Percentiles rank a stretch among this genome's conserved stretches.
These are phyloP conservation scores for Nesogale talazaci DNA, from an alignment of 2,113 vertebrate species.

Conservation along the genomic window DNA sequence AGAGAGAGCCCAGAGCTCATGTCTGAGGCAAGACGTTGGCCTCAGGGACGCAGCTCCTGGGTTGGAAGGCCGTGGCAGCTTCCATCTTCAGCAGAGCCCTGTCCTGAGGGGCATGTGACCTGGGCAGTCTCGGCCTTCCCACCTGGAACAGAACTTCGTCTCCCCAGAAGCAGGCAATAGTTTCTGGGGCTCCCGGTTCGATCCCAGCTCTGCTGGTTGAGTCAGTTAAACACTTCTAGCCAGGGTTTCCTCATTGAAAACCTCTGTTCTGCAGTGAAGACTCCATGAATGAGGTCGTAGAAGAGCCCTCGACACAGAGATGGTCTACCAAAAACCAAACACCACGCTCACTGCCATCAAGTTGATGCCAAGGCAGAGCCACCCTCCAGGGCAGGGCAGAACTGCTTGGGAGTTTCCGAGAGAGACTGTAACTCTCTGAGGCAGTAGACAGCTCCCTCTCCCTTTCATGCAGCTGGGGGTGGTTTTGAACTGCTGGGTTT, in stretches of 20 bases:
- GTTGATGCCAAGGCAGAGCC: too few relatives aligned
- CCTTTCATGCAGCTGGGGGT: too few relatives aligned
- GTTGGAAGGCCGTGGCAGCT: accelerated
- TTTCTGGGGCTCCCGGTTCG: background rate
- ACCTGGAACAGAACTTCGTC: background rate
- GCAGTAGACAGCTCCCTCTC: too few relatives aligned
- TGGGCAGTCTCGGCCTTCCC: background rate
- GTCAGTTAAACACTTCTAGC: background rate
- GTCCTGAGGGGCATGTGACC: background rate
- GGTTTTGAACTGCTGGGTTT: too few relatives aligned
- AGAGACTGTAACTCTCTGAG: too few relatives aligned
- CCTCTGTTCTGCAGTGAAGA: background rate
- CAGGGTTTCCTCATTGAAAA: background rate
- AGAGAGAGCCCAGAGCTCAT: background rate
- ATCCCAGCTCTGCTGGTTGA: background rate
- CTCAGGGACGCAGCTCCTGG: background rate
- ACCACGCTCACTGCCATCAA: too few relatives aligned
- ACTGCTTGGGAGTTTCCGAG: too few relatives aligned
- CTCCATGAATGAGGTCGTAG: background rate
- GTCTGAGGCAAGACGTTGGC: background rate
- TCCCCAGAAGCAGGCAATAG: background rate
- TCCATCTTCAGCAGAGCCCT: background rate
- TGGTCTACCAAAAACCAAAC: too few relatives aligned
- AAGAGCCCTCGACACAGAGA: background rate
- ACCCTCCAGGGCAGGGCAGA: too few relatives aligned